phyloP scores from a whole-genome alignment of 2,888 invertebrate genomes.

The Monochamus alternatus region DNA sequence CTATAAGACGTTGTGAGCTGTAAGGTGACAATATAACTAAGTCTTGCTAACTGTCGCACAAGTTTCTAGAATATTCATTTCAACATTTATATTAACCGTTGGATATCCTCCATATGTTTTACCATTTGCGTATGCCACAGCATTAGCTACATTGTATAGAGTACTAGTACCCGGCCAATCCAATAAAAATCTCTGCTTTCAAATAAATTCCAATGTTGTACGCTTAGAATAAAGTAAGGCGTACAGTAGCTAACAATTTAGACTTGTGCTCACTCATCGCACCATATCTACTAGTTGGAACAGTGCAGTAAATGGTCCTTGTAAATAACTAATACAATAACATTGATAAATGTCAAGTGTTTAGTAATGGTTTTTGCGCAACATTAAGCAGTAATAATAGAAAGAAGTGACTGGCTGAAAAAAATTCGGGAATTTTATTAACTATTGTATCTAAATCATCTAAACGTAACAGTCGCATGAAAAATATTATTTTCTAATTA shows the following conservation, averaged over 20 bases:
- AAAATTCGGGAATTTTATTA: neutral
- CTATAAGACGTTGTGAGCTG: neutral
- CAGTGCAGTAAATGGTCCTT: neutral
- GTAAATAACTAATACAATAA: neutral
- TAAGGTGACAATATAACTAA: neutral
- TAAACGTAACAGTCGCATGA: neutral
- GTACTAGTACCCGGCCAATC: neutral
- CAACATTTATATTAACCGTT: neutral
- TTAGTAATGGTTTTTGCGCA: constrained; percentile 1
- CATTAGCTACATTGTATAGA: neutral
- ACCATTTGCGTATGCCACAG: neutral
- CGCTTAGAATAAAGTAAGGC: no score
- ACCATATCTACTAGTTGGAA: neutral
- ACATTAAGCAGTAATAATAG: neutral
- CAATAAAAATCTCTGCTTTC: no score
- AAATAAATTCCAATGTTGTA: no score
- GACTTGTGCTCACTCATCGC: no score
- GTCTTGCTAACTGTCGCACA: neutral
- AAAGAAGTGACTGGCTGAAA: neutral
- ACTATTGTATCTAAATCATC: neutral
- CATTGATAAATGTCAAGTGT: neutral
- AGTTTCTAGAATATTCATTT: neutral
- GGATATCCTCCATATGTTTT: neutral
- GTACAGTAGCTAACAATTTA: no score
- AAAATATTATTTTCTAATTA: no score